Evolutionary conservation across 2,888 invertebrate species (phyloP), one percentile per base, ranked within the genome.

Genomic region (Epiblema foenella): DNA sequence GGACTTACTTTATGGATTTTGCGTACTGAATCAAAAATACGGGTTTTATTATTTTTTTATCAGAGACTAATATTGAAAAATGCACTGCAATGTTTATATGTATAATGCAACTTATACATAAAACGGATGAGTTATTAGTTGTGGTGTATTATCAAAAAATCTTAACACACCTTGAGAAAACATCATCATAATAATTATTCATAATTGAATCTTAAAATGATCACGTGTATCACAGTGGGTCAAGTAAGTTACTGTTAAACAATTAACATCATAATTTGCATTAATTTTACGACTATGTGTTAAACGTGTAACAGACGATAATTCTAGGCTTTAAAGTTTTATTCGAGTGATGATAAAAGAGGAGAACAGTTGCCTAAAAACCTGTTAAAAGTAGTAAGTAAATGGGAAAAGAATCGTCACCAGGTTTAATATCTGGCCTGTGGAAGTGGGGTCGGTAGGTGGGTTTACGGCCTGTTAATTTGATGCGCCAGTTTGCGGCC

Each of bases 261-360:
- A 77, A 75, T 77, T 77, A 77, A 75, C 77, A 69, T 24, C 69
- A 72, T 75, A 68, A 76, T 77, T 77, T 77, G 75, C 76, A 77
- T 76, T 72, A 70, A 77, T 69, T 77, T 76, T 29, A 77, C 74
- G 73, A 72, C 62, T 33, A 17, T 70, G 64, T 68, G 68, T 62
- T 62, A 72, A 68, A 57, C 60, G n/a, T 18, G 15, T 10, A 11
- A 56, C 49, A 64, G 52, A 42, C 29, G 12, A 60, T 63, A 73
- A 73, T 66, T 52, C 39, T 54, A 39, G 69, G 62, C 65, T 57
- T 39, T 63, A 37, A 68, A 67, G 57, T 67, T 67, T 67, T 46
- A 62, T 60, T 18, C 12, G 51, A 20, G 42, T 51, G 56, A 49
- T 60, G 24, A 42, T 46, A 60, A 60, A 24, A n/a, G n/a, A 24